Conservation (phyloP, 1,140 invertebrate species). For the Pararge aegeria region DNA sequence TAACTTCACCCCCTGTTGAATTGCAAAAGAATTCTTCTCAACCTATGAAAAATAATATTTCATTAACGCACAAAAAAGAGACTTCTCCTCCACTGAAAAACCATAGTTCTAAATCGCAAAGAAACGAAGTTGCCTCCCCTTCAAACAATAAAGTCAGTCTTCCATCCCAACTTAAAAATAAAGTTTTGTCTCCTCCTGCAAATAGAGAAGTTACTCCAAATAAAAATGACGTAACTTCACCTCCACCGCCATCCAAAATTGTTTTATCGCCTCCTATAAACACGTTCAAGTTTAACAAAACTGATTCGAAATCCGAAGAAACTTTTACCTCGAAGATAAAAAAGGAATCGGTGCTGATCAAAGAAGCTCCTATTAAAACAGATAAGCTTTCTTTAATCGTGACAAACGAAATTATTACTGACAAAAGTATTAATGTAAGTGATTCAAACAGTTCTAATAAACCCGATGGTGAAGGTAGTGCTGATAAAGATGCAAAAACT, state of each 20-base stretch:
- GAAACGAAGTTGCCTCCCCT: slow-evolving; percentile 23
- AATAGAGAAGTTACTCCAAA: slow-evolving; percentile 24
- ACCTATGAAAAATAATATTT: slow-evolving; percentile 27
- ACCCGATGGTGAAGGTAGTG: slow-evolving; percentile 20
- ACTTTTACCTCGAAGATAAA: slow-evolving; percentile 36
- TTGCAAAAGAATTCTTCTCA: slow-evolving; percentile 28
- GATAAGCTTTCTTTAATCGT: slow-evolving; percentile 50
- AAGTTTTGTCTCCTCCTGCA: slow-evolving; percentile 16
- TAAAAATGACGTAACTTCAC: slow-evolving; percentile 27
- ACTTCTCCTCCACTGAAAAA: slow-evolving; percentile 16
- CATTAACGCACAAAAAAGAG: slow-evolving; percentile 19
- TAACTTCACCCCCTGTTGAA: slow-evolving; percentile 15
- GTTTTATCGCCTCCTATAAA: slow-evolving; percentile 29
- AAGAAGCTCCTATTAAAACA: slow-evolving; percentile 44
- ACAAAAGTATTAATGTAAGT: slow-evolving; percentile 24
- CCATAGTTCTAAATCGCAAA: slow-evolving; percentile 11
- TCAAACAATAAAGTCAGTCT: slow-evolving; percentile 25
- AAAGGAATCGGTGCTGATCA: slow-evolving; percentile 40
- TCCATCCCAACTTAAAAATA: slow-evolving; percentile 28
- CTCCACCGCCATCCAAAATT: slow-evolving; percentile 24
- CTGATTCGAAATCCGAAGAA: slow-evolving; percentile 43
- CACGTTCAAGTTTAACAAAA: slow-evolving; percentile 40
- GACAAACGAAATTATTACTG: slow-evolving; percentile 29
- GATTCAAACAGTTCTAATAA: slow-evolving; percentile 30
- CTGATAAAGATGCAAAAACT: slow-evolving; percentile 31